phyloP scores from a whole-genome alignment of 2,888 invertebrate species.

The Stramonita haemastoma region DNA sequence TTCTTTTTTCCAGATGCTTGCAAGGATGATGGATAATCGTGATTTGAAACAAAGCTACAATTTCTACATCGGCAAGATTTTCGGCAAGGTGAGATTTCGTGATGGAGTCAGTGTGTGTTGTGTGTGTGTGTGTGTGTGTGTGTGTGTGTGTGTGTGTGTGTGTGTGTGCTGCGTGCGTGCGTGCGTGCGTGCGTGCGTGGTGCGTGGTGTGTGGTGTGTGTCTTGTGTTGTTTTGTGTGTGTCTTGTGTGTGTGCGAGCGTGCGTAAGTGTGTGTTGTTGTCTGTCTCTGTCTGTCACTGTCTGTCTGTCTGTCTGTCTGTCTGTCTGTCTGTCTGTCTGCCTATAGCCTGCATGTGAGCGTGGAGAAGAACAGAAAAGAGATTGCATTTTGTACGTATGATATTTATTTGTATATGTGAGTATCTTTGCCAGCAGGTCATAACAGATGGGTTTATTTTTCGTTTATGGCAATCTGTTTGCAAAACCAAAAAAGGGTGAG shows the following conservation, averaged over 20 bases:
- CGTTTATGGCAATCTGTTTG: no score
- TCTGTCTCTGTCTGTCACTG: not conserved
- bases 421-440: no score
- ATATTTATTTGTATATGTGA: no score
- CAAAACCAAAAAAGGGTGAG: no score
- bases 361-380: not conserved
- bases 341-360: not conserved
- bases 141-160: not conserved
- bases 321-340: not conserved
- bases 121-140: constrained; percentile 23
- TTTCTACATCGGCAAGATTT: constrained; percentile 34
- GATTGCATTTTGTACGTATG: no score
- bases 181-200: not conserved
- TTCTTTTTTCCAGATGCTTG: constrained; percentile 30
- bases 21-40: not conserved
- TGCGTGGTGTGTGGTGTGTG: not conserved
- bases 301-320: not conserved
- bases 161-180: not conserved
- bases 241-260: not conserved
- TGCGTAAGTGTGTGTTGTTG: no score
- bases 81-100: constrained; percentile 28
- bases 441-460: no score
- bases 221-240: not conserved
- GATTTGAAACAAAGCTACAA: constrained; percentile 42
- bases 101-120: not conserved